Evolutionary conservation across 2,797 vertebrate species (phyloP).

Genomic region (Acanthiza pusilla): DNA sequence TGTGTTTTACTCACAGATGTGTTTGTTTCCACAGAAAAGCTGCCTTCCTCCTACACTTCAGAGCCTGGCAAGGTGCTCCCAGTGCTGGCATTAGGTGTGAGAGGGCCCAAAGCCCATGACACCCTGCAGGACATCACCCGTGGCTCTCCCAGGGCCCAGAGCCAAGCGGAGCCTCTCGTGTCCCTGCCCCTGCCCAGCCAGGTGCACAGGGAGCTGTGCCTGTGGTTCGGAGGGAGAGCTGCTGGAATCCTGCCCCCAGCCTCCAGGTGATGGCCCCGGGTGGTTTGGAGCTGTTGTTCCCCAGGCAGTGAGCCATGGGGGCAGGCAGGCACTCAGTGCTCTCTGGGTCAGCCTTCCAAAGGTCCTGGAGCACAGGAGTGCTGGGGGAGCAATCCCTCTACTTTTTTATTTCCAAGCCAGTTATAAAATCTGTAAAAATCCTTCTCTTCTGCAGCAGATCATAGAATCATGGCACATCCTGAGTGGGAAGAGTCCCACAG

Average conservation of each 20-base stretch:
- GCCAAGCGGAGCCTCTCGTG: slow-evolving; percentile 5
- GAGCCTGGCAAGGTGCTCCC: neutral
- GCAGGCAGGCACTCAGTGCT: neutral
- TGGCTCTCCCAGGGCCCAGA: neutral
- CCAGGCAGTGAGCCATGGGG: neutral
- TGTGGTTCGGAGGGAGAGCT: slow-evolving; percentile 78
- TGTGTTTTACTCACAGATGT: neutral
- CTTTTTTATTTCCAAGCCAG: neutral
- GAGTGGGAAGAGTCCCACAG: neutral
- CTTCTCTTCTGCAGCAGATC: neutral
- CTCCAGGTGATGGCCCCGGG: neutral
- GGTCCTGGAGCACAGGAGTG: neutral
- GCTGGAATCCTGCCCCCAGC: neutral
- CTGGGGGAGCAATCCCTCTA: neutral
- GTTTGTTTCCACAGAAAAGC: slow-evolving; percentile 48
- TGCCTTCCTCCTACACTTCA: slow-evolving; percentile 1
- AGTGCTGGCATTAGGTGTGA: slow-evolving; percentile 63
- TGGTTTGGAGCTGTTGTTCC: neutral
- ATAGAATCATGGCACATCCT: neutral
- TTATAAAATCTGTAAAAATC: neutral
- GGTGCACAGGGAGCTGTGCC: slow-evolving; percentile 70
- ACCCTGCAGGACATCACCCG: slow-evolving; percentile 54
- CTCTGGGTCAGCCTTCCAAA: neutral
- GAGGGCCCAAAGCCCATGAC: slow-evolving; percentile 60
- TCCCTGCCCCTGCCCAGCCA: neutral